phyloP scores from a whole-genome alignment of 2,113 vertebrate genomes.

The Eolophus roseicapilla region DNA sequence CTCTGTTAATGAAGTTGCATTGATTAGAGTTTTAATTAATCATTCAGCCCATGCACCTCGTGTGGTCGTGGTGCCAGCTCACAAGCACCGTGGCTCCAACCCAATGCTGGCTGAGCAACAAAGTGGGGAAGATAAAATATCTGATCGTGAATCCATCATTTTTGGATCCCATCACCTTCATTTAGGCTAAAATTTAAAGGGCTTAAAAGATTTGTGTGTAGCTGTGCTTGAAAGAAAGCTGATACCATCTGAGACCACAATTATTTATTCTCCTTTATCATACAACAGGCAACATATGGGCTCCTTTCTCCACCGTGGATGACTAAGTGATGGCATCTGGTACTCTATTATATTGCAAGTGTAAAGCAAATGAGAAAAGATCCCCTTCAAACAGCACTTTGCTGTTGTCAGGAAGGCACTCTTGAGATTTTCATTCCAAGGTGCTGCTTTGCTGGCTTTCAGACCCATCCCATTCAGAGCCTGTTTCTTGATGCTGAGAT shows the following conservation, averaged over 20 bases:
- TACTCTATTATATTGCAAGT: background rate
- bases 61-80: background rate
- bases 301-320: background rate
- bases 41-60: background rate
- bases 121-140: background rate
- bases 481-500: background rate
- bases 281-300: background rate
- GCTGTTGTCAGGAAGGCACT: background rate
- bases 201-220: background rate
- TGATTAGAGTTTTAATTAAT: background rate
- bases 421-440: background rate
- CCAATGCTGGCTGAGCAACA: background rate
- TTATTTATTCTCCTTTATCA: slow-evolving; percentile 43
- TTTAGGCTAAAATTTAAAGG: background rate
- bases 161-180: background rate
- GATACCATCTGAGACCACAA: background rate
- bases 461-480: background rate
- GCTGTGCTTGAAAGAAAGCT: background rate
- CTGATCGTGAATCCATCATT: background rate
- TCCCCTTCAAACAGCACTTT: slow-evolving; percentile 17
- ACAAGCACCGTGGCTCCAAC: background rate
- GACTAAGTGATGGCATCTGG: slow-evolving; percentile 55
- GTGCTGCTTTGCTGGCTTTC: background rate
- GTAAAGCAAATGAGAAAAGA: slow-evolving; percentile 10
- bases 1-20: background rate